These are phyloP conservation scores for Chrysopilus asiliformis DNA, from an alignment of 2,888 invertebrate genomes.

Conservation along the genomic window DNA sequence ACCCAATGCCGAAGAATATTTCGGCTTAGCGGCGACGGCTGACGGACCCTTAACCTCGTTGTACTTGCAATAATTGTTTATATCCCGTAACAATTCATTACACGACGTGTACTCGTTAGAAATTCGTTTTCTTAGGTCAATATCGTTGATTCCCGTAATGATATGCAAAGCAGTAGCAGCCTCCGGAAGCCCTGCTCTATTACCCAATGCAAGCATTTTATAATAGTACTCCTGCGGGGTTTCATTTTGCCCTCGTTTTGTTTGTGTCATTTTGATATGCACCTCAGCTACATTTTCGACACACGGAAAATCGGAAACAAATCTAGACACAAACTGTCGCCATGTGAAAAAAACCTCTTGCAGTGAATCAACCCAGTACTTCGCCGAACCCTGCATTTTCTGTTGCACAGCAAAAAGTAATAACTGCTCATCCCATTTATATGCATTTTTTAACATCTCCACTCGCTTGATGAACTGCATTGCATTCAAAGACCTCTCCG, in stretches of 20 bases:
- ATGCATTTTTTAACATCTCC: slow-evolving; percentile 9
- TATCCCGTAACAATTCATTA: slow-evolving; percentile 10
- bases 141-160: slow-evolving; percentile 12
- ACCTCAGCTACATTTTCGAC: slow-evolving; percentile 10
- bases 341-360: slow-evolving; percentile 9
- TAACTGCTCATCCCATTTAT: slow-evolving; percentile 11
- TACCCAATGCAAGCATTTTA: slow-evolving; percentile 11
- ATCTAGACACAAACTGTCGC: slow-evolving; percentile 7
- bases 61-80: slow-evolving; percentile 9
- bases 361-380: slow-evolving; percentile 14
- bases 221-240: slow-evolving; percentile 10
- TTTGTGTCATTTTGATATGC: slow-evolving; percentile 10
- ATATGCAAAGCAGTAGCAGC: slow-evolving; percentile 12
- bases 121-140: slow-evolving; percentile 11
- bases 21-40: background rate
- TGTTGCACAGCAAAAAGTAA: slow-evolving; percentile 10
- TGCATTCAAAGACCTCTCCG: background rate
- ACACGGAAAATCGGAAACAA: slow-evolving; percentile 13
- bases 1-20: background rate
- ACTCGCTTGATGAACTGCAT: background rate
- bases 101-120: slow-evolving; percentile 10
- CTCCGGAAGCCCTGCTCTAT: slow-evolving; percentile 10
- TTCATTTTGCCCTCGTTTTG: slow-evolving; percentile 6
- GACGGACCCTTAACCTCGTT: slow-evolving; percentile 8
- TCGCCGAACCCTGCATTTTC: slow-evolving; percentile 9